Evolutionary conservation across 2,113 vertebrate species (phyloP).

Genomic region (Hemibagrus wyckioides): DNA sequence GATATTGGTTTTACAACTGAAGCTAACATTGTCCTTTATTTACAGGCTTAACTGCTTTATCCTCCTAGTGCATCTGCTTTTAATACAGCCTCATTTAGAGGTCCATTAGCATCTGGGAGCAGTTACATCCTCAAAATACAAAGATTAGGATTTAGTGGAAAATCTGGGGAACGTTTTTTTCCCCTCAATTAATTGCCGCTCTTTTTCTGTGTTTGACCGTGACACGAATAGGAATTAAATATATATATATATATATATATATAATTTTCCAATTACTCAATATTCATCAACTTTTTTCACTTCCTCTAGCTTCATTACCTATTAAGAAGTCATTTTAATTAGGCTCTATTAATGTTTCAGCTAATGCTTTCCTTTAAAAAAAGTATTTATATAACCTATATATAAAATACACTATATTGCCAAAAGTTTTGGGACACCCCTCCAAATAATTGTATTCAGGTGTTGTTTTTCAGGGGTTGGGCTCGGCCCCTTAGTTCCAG

Average conservation of each 20-base stretch:
- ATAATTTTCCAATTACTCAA: too few species aligned
- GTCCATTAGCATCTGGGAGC: slow-evolving; percentile 3
- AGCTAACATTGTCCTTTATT: neutral
- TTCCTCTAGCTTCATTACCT: neutral
- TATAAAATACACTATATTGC: too few species aligned
- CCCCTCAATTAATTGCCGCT: neutral
- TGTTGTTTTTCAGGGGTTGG: too few species aligned
- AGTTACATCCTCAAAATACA: neutral
- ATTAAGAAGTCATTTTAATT: neutral
- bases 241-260: too few species aligned
- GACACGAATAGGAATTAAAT: neutral
- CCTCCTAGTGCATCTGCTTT: neutral
- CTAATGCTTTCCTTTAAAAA: too few species aligned
- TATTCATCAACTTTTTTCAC: neutral
- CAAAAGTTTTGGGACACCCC: too few species aligned
- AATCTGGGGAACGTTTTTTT: neutral
- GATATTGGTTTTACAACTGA: neutral
- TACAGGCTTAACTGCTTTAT: neutral
- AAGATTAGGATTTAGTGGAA: neutral
- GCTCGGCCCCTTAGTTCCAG: too few species aligned
- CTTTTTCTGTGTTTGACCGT: neutral
- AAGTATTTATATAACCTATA: too few species aligned
- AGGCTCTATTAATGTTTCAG: neutral
- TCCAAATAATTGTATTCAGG: too few species aligned
- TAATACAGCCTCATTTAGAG: neutral